Percentiles rank a stretch among this genome's conserved stretches.
Evolutionary conservation across 1,140 invertebrate genomes (phyloP).

Genomic region (Papilio polytes): DNA sequence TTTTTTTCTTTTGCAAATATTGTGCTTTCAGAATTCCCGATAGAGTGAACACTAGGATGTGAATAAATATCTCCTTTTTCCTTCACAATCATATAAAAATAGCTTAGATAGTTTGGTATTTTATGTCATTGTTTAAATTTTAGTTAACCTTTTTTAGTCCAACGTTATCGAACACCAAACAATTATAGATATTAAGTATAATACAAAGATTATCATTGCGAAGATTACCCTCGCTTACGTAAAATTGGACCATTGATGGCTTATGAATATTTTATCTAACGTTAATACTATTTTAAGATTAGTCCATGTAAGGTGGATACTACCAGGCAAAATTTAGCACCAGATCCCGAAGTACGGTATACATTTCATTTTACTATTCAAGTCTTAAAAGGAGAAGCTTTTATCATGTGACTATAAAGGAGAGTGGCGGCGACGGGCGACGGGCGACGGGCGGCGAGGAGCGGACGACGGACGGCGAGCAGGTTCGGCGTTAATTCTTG

Average conservation of each 20-base stretch:
- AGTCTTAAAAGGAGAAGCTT: conserved; percentile 63
- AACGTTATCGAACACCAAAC: too few species aligned
- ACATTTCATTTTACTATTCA: conserved; percentile 43
- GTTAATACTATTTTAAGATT: neutral
- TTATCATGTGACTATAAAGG: conserved; percentile 74
- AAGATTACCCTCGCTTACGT: neutral
- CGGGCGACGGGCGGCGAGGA: conserved; percentile 55
- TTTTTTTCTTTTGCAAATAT: conserved; percentile 12
- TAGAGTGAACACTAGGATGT: neutral
- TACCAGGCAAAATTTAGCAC: neutral
- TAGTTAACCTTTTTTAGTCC: too few species aligned
- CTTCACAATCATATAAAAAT: neutral
- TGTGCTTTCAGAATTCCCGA: conserved; percentile 1
- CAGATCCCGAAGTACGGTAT: conserved; percentile 12
- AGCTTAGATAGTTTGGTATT: too few species aligned
- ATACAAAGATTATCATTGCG: neutral
- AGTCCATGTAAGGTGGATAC: neutral
- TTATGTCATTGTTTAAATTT: too few species aligned
- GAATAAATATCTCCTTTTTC: neutral
- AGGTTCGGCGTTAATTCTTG: conserved; percentile 77
- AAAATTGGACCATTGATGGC: neutral
- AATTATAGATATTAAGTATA: neutral
- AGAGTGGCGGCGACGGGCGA: conserved; percentile 68
- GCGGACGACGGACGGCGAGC: conserved; percentile 45
- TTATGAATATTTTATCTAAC: neutral